These are phyloP conservation scores for Paramuricea clavata DNA, from an alignment of 92 coral and sea anemone genomes.

Conservation along the genomic window DNA sequence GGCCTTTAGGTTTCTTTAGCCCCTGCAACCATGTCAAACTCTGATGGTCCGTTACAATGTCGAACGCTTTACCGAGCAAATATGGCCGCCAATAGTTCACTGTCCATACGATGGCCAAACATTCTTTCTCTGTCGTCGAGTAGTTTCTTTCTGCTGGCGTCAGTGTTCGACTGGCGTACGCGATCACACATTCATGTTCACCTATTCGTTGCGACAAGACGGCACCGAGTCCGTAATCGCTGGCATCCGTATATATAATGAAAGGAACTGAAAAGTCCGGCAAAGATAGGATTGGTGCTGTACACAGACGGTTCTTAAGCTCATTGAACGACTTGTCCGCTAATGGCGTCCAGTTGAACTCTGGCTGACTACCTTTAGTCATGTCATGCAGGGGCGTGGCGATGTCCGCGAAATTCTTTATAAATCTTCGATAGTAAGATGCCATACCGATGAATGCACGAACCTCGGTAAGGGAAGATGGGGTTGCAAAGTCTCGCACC, in stretches of 20 bases:
- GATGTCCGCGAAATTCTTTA: too few species aligned
- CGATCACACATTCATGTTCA: background rate
- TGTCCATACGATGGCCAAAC: constrained; percentile 25
- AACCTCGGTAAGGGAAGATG: too few species aligned
- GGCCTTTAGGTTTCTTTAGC: constrained; percentile 10
- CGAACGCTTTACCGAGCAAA: constrained; percentile 2
- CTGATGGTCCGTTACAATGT: constrained; percentile 19
- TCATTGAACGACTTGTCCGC: background rate
- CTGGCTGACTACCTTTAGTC: background rate
- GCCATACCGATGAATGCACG: too few species aligned
- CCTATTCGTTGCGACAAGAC: constrained; percentile 18
- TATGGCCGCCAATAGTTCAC: constrained; percentile 8
- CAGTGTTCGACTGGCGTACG: constrained; percentile 6
- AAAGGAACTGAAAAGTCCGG: background rate
- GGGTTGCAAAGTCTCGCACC: too few species aligned
- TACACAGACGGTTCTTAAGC: background rate
- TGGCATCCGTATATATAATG: constrained; percentile 20
- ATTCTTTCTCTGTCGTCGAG: constrained; percentile 18
- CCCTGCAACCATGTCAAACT: constrained; percentile 30
- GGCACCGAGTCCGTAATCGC: constrained; percentile 5
- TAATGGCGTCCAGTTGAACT: constrained; percentile 15
- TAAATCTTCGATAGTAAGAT: too few species aligned
- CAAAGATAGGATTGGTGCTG: background rate
- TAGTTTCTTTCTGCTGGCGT: background rate
- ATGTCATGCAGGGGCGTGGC: constrained; percentile 7